A percentile compares a stretch with the other conserved stretches of the same genome.
Conservation (phyloP, 2,113 vertebrate genomes). For the Daubentonia madagascariensis region DNA sequence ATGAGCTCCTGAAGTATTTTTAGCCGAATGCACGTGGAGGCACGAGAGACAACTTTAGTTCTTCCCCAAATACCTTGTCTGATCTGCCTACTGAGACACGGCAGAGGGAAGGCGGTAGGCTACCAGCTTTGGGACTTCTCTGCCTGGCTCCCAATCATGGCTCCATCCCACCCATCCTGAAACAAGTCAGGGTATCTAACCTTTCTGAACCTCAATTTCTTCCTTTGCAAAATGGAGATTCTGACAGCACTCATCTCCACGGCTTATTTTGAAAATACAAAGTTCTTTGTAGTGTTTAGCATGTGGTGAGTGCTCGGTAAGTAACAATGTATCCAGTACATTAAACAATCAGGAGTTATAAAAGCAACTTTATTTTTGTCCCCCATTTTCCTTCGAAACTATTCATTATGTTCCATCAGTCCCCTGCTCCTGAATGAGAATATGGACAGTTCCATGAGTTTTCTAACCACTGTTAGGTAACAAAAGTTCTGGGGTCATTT, state of each 20-base stretch:
- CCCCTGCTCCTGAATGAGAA: background rate
- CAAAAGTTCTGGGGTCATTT: background rate
- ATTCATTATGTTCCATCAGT: background rate
- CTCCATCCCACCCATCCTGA: background rate
- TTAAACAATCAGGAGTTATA: background rate
- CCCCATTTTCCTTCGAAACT: background rate
- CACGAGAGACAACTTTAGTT: background rate
- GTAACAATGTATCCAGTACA: background rate
- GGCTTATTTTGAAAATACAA: background rate
- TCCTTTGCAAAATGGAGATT: background rate
- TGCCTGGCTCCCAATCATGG: background rate
- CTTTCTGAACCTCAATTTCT: background rate
- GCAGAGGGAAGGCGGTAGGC: background rate
- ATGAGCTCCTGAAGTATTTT: conserved; percentile 31
- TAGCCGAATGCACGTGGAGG: conserved; percentile 15
- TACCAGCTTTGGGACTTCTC: background rate
- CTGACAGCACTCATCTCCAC: background rate
- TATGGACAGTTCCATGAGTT: background rate
- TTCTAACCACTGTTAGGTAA: background rate
- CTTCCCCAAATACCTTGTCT: background rate
- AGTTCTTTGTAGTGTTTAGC: background rate
- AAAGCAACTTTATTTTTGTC: background rate
- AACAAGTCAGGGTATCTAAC: background rate
- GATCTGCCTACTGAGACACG: background rate
- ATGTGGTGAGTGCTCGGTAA: background rate